phyloP scores from a whole-genome alignment of 2,113 vertebrate genomes.

The Dunckerocampus dactyliophorus region DNA sequence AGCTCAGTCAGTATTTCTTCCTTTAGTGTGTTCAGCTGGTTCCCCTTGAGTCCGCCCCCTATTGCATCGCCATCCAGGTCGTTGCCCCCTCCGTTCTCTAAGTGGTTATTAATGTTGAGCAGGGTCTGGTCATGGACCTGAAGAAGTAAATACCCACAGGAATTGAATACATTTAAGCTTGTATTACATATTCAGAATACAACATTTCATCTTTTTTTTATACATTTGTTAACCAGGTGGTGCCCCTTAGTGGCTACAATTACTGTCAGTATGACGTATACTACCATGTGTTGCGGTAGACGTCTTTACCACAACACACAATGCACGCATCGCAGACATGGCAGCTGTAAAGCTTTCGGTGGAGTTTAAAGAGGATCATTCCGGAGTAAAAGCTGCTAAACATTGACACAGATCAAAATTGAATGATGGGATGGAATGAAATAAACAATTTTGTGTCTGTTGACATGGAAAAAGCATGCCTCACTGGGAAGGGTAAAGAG shows the following conservation, averaged over 20 bases:
- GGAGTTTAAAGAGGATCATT: neutral
- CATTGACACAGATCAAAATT: too few relatives aligned
- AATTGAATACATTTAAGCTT: neutral
- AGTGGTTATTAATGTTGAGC: slow-evolving; percentile 76
- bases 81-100: slow-evolving; percentile 56
- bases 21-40: slow-evolving; percentile 51
- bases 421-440: too few relatives aligned
- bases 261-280: neutral
- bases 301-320: neutral
- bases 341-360: neutral
- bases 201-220: neutral
- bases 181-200: neutral
- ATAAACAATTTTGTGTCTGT: too few relatives aligned
- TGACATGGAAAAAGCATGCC: too few relatives aligned
- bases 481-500: too few relatives aligned
- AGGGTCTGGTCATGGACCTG: slow-evolving; percentile 79
- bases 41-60: slow-evolving; percentile 21
- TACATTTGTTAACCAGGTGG: neutral
- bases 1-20: slow-evolving; percentile 76
- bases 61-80: slow-evolving; percentile 43
- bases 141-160: slow-evolving; percentile 12
- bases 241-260: too few relatives aligned
- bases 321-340: neutral
- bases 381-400: too few relatives aligned
- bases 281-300: neutral